Evolutionary conservation across 2,888 invertebrate species (phyloP), one percentile per base, ranked within the genome.

Genomic region (Flexamia atlantica): DNA sequence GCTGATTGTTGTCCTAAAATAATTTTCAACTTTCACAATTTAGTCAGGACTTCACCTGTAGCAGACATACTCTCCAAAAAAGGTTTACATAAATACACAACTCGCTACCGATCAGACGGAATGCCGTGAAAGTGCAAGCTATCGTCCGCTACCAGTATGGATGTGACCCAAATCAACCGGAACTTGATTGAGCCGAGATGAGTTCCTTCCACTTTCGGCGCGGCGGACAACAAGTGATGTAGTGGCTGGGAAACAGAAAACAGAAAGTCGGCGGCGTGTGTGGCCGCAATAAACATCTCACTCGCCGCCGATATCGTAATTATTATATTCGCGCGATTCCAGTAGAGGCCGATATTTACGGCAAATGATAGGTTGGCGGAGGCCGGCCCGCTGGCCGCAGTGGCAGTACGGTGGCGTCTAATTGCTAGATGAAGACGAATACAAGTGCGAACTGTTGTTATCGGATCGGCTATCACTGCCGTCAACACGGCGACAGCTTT

Each of bases 241-340:
- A 50, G 50, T 10, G 50, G 14, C 50, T 50, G 50, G n/a, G 50
- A 50, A 50, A 10, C 50, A n/a, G 50, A 50, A 50, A 57, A 23
- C 23, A 46, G 12, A 12, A 17, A 4, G 12, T 7, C 53, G 14
- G 28, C 64, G 64, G 20, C 14, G 57, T 23, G 57, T 57, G 57
- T 20, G 57, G 57, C 23, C 30, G 25, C 64, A 28, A 64, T 64
- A 64, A 64, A 64, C 64, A 64, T 64, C 64, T 64, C 64, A 64
- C 28, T 64, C 20, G 57, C 30, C 7, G 64, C 12, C 64, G 64
- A 64, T 64, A 64, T 25, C 25, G 64, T 64, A 64, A 64, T 64
- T 64, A 30, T 64, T 64, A 30, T 64, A 64, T 64, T 64, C 12
- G 14, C 28, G 23, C 28, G 53, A n/a, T 53, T n/a, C 53, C 46